These are phyloP conservation scores for Coenobita brevimanus DNA, from an alignment of 1,140 invertebrate species.

Conservation along the genomic window DNA sequence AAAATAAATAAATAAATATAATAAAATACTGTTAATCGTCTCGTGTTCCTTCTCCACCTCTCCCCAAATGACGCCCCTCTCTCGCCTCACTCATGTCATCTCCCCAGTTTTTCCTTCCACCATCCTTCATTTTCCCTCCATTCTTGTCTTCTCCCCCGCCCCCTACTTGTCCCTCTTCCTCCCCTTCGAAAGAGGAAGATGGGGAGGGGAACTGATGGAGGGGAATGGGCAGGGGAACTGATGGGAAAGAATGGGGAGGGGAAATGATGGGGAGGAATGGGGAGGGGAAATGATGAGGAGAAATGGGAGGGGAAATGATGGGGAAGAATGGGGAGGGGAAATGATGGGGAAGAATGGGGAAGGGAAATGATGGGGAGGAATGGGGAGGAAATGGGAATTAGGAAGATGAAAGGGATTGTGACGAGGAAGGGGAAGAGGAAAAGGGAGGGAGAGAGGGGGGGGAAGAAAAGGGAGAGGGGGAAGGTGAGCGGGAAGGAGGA, in stretches of 20 bases:
- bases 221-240: background rate
- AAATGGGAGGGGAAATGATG: background rate
- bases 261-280: background rate
- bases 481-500: background rate
- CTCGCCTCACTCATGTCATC: too few relatives aligned
- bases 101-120: too few relatives aligned
- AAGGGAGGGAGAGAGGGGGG: background rate
- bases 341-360: background rate
- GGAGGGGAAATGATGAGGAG: background rate
- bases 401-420: background rate
- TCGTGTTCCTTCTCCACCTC: too few relatives aligned
- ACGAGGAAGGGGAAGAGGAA: background rate
- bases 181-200: background rate
- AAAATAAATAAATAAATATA: too few relatives aligned
- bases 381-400: background rate
- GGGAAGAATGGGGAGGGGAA: background rate
- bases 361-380: background rate
- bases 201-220: background rate
- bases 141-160: background rate
- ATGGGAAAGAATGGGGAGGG: background rate
- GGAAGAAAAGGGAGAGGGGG: background rate
- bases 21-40: too few relatives aligned
- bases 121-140: background rate
- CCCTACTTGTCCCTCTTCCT: background rate
- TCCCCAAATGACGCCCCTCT: too few relatives aligned